A percentile compares a stretch with the other conserved stretches of the same genome.
phyloP scores from a whole-genome alignment of 2,888 invertebrate genomes.

The Lasioglossum marginatum region DNA sequence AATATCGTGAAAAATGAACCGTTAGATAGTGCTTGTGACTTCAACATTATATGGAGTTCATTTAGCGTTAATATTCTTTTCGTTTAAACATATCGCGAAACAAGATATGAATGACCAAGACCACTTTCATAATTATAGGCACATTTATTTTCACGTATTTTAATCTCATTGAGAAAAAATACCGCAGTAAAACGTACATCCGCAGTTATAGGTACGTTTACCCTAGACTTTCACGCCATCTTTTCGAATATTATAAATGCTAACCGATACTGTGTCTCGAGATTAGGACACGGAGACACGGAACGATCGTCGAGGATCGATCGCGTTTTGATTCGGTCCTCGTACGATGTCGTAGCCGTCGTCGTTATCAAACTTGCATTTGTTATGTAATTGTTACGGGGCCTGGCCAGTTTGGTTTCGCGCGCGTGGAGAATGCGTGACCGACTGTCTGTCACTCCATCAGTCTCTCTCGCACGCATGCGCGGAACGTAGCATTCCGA shows the following conservation, averaged over 20 bases:
- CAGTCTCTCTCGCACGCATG: slow-evolving; percentile 1
- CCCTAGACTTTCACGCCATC: no score
- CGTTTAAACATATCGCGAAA: no score
- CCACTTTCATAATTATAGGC: no score
- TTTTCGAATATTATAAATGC: background rate
- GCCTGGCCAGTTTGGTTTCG: background rate
- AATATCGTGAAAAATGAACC: no score
- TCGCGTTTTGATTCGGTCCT: background rate
- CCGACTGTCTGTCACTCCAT: slow-evolving; percentile 14
- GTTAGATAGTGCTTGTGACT: no score
- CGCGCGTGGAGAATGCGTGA: slow-evolving; percentile 23
- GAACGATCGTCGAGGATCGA: background rate
- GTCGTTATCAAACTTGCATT: slow-evolving; percentile 24
- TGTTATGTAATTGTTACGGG: slow-evolving; percentile 30
- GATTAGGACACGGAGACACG: background rate
- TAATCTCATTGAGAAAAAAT: no score
- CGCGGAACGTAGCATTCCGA: slow-evolving; percentile 27
- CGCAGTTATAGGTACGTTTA: no score
- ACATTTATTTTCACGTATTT: no score
- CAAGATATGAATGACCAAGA: no score
- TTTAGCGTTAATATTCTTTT: no score
- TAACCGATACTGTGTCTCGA: background rate
- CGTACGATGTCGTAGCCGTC: background rate
- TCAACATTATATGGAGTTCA: no score
- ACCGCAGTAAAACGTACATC: no score